Evolutionary conservation across 2,888 invertebrate species (phyloP).

Genomic region (Caenorhabditis becei): DNA sequence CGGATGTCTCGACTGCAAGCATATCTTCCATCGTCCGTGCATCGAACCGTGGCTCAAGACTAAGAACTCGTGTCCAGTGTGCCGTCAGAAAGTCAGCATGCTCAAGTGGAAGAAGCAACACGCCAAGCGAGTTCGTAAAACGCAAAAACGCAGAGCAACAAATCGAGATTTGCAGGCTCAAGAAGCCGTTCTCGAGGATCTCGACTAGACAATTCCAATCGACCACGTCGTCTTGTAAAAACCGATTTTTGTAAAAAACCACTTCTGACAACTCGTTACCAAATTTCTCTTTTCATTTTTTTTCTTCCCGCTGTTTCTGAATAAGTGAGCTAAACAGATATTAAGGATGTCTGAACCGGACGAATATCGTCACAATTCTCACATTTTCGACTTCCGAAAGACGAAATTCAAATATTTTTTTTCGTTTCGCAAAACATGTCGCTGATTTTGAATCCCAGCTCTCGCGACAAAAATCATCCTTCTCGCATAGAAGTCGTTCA

Average conservation of each 20-base stretch:
- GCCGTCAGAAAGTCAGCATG: slow-evolving; percentile 56
- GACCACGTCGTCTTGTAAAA: slow-evolving; percentile 16
- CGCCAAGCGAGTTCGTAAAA: background rate
- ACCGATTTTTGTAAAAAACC: slow-evolving; percentile 3
- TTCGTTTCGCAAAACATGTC: too few relatives aligned
- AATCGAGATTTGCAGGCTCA: slow-evolving; percentile 18
- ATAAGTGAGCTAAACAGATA: too few relatives aligned
- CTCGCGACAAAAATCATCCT: too few relatives aligned
- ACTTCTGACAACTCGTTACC: too few relatives aligned
- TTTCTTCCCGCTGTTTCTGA: too few relatives aligned
- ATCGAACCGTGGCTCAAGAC: slow-evolving; percentile 70
- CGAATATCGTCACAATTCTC: too few relatives aligned
- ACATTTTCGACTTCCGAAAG: too few relatives aligned
- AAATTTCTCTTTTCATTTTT: too few relatives aligned
- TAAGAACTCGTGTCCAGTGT: slow-evolving; percentile 68
- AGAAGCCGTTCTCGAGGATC: slow-evolving; percentile 45
- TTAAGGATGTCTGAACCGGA: too few relatives aligned
- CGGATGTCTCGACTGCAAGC: slow-evolving; percentile 65
- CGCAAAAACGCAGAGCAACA: background rate
- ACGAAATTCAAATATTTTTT: too few relatives aligned
- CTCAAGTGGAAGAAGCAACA: slow-evolving; percentile 34
- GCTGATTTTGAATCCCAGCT: too few relatives aligned
- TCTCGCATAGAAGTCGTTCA: too few relatives aligned
- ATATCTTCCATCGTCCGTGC: slow-evolving; percentile 72
- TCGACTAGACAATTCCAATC: slow-evolving; percentile 29